Evolutionary conservation across 1,140 invertebrate species (phyloP), one percentile per base, ranked within the genome.

Genomic region (Polyergus mexicanus): DNA sequence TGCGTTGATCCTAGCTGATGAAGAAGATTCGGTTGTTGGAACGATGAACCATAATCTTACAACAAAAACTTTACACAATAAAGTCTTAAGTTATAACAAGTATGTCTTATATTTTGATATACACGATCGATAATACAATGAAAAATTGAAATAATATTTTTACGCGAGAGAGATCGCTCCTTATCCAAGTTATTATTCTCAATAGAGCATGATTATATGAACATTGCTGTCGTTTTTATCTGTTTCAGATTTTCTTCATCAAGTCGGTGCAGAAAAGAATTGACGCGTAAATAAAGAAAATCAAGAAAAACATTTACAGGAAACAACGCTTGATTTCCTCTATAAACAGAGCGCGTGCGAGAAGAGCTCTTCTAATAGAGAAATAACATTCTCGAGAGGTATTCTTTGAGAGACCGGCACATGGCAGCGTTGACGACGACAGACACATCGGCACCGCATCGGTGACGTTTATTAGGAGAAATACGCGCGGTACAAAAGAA

Each of bases 321-420:
- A 72, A 89, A 62, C 54, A 68, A 51, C 13, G 72, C 25, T 62
- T 68, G 58, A 83, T 88, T 89, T 60, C 51, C 11, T 87, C 44
- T 8, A 76, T 60, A 60, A 85, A 88, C 65, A 74, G n/a, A 77
- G 19, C 11, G 35, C 5, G 10, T 10, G 32, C n/a, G 25, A 58
- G 19, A 3, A 44, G 72, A 28, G n/a, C 65, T 62, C 28, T 28
- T 62, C 28, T 28, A 38, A 44, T 44, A 16, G 69, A 44, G 58
- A 44, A 84, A 3, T 66, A 84, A 51, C 62, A 19, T 78, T 51
- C 32, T 41, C 51, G 62, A 19, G 25, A 62, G 51, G n/a, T n/a
- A 72, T 89, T 47, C 74, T 85, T 88, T 58, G 86, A 58, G 19
- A 47, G 38, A 10, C 60, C 58, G 80, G 69, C 85, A 89, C 88